Base-by-base conservation (phyloP, 2,113 vertebrate species). In the Proterorhinus semilunaris region DNA sequence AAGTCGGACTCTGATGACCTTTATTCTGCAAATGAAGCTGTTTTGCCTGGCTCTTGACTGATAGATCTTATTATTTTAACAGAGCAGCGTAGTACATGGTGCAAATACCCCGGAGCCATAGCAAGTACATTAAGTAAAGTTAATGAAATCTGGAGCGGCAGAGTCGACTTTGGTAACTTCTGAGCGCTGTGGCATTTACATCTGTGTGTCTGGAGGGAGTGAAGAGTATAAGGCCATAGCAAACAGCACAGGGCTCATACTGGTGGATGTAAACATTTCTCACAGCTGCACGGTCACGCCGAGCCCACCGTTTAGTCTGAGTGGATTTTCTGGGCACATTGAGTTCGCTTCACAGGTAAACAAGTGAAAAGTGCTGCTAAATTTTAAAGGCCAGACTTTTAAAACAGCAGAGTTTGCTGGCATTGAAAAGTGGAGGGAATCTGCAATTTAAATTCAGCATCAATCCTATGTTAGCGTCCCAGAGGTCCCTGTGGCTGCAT, bases 11-110 rank as follows among this genome's bases (percentile, higher is more conserved):
- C 54, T 75, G 61, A 72, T 92, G 91, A 92, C 92, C 93, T 93
- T 93, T 93, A 93, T 91, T 91, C 88, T 88, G 90, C 90, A 90
- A 92, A 92, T 92, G 67, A 92, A 89, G 90, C 90, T 83, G 78
- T 87, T 92, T 90, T 90, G 87, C 70, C 81, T 66, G 69, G 2
- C 59, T 77, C 54, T 68, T 88, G 88, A 91, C 84, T 89, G 91
- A 92, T 92, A 89, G 90, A 87, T 92, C 86, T 86, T 91, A 89
- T 91, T 91, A 92, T 93, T 93, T 92, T 87, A 85, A 86, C 83
- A 80, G 86, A 91, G 91, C 82, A 85, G 82, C 85, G 88, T 83
- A 88, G 85, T 84, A 87, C 87, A 84, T 81, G 88, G 81, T 82
- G 72, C 79, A 92, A 91, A 91, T 84, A 87, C 86, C 92, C 91